Evolutionary conservation across 2,113 vertebrate species (phyloP).

Genomic region (Pheucticus melanocephalus): DNA sequence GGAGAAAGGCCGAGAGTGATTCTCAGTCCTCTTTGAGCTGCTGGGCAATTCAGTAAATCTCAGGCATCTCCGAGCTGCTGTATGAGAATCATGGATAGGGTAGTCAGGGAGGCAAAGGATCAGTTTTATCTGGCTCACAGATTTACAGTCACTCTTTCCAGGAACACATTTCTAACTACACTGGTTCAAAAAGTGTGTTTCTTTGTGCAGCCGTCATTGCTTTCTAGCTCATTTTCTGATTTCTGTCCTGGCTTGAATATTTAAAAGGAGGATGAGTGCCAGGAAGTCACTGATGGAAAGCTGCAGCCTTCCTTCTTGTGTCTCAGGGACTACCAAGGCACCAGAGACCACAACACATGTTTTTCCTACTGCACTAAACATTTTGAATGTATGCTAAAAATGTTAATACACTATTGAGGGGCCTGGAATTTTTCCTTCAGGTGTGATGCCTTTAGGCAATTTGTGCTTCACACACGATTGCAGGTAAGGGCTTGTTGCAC

Average conservation of each 20-base stretch:
- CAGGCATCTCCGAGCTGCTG: not conserved
- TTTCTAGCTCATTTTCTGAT: not conserved
- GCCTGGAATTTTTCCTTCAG: conserved; percentile 68
- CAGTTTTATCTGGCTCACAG: not conserved
- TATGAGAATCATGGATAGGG: not conserved
- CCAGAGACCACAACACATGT: not conserved
- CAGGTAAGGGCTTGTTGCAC: conserved; percentile 59
- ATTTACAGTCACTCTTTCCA: not conserved
- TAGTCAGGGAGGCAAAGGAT: not conserved
- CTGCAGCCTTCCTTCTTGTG: not conserved
- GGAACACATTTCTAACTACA: not conserved
- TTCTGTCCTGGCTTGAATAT: not conserved
- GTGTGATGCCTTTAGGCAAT: conserved; percentile 54
- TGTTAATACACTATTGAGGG: conserved; percentile 49
- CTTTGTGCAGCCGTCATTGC: not conserved
- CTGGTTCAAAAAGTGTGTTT: not conserved
- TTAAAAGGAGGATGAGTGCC: not conserved
- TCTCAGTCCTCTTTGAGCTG: not conserved
- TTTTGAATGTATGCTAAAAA: conserved; percentile 57
- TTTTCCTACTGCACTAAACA: not conserved
- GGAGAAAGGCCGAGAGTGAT: not conserved
- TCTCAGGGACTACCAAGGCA: not conserved
- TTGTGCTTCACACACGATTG: conserved; percentile 54
- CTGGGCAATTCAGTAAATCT: not conserved
- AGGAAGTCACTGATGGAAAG: not conserved